Conservation (phyloP, 2,888 invertebrate genomes). For the Poecilobothrus nobilitatus region DNA sequence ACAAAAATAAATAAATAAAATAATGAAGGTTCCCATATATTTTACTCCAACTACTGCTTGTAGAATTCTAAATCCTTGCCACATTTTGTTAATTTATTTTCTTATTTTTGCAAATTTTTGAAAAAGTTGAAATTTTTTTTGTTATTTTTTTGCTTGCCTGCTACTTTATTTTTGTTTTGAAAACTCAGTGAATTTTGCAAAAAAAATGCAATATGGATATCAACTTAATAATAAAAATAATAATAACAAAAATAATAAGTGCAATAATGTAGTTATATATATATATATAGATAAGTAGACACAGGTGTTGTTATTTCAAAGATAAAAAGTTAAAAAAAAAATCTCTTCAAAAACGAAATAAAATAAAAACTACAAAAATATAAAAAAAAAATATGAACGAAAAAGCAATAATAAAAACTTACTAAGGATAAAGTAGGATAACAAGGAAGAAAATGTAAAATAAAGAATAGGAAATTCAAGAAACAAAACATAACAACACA, state of each 20-base stretch:
- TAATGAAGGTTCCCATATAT: neutral
- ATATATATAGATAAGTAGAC: neutral
- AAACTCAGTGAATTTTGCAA: neutral
- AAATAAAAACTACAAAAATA: neutral
- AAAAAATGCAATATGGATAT: neutral
- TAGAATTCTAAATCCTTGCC: neutral
- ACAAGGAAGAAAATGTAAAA: neutral
- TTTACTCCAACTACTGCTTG: neutral
- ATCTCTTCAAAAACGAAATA: neutral
- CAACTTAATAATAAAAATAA: neutral
- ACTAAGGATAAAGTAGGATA: neutral
- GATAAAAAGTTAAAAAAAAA: neutral
- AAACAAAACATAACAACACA: slow-evolving; percentile 9
- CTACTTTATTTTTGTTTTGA: neutral
- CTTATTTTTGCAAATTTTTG: neutral
- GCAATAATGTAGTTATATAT: neutral
- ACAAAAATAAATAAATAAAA: neutral
- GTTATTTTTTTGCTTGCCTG: neutral
- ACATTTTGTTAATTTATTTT: too few species aligned
- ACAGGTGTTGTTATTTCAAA: neutral
- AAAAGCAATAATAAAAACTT: too few species aligned
- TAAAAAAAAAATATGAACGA: neutral
- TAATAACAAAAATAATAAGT: too few species aligned
- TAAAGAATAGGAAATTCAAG: slow-evolving; percentile 15
- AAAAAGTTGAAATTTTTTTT: neutral